Percentiles rank a stretch among this genome's conserved stretches.
Conservation (phyloP, 2,797 vertebrate species). For the Artibeus jamaicensis region DNA sequence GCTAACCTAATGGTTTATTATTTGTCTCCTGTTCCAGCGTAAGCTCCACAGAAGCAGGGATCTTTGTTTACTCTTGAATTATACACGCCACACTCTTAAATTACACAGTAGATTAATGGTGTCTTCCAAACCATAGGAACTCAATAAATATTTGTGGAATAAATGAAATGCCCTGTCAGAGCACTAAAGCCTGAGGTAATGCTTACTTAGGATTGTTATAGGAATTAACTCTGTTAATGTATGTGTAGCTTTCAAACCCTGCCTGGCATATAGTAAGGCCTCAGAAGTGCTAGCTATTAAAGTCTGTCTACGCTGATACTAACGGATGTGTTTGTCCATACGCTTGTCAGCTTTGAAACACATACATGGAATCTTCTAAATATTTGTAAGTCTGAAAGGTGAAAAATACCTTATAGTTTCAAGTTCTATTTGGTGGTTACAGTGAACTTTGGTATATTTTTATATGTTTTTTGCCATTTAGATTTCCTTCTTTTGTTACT, state of each 20-base stretch:
- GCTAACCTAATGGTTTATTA: not conserved
- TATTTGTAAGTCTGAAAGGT: not conserved
- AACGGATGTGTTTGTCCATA: not conserved
- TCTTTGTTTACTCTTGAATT: constrained; percentile 36
- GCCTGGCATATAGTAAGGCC: not conserved
- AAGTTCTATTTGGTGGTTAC: not conserved
- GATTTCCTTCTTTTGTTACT: not conserved
- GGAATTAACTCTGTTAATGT: not conserved
- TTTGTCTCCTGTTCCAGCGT: not conserved
- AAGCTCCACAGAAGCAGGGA: not conserved
- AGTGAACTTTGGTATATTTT: not conserved
- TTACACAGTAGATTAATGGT: not conserved
- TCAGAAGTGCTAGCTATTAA: not conserved
- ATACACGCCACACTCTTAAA: not conserved
- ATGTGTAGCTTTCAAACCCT: not conserved
- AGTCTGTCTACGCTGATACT: not conserved
- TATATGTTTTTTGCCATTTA: not conserved
- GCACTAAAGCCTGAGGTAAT: not conserved
- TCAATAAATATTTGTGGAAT: constrained; percentile 13
- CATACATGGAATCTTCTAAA: not conserved
- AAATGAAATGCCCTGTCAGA: not conserved
- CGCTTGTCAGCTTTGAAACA: not conserved
- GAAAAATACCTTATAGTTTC: not conserved
- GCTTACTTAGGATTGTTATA: not conserved
- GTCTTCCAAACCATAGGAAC: not conserved